phyloP scores from a whole-genome alignment of 2,888 invertebrate species.

The Nomada flava region DNA sequence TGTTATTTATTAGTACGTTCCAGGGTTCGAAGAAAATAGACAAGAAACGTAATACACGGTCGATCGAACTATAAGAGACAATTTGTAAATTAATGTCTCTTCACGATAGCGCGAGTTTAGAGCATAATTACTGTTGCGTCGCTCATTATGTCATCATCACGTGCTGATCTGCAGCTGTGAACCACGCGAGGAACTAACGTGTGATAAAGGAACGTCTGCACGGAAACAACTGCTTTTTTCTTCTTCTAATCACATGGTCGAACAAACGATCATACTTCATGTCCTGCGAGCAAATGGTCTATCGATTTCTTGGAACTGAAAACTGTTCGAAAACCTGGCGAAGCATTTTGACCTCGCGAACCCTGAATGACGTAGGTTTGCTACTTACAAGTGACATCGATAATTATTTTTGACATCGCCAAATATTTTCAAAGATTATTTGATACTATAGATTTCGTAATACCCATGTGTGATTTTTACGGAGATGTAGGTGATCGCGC shows the following conservation, averaged over 20 bases:
- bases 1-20: no score
- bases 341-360: not conserved
- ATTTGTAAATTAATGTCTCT: conserved; percentile 36
- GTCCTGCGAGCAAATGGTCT: no score
- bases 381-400: not conserved
- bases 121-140: conserved; percentile 26
- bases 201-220: conserved; percentile 13
- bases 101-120: conserved; percentile 22
- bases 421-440: no score
- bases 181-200: conserved; percentile 22
- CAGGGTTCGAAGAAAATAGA: not conserved
- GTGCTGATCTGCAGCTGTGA: conserved; percentile 43
- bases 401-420: not conserved
- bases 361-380: not conserved
- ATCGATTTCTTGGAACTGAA: no score
- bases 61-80: conserved; percentile 15
- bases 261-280: not conserved
- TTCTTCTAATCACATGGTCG: not conserved
- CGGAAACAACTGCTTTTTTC: conserved; percentile 27
- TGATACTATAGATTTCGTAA: not conserved
- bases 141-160: conserved; percentile 56
- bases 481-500: not conserved
- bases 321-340: no score
- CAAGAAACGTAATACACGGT: not conserved
- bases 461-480: not conserved